Evolutionary conservation across 2,888 invertebrate species (phyloP), one percentile per base, ranked within the genome.

Genomic region (Habroteleia sp.): DNA sequence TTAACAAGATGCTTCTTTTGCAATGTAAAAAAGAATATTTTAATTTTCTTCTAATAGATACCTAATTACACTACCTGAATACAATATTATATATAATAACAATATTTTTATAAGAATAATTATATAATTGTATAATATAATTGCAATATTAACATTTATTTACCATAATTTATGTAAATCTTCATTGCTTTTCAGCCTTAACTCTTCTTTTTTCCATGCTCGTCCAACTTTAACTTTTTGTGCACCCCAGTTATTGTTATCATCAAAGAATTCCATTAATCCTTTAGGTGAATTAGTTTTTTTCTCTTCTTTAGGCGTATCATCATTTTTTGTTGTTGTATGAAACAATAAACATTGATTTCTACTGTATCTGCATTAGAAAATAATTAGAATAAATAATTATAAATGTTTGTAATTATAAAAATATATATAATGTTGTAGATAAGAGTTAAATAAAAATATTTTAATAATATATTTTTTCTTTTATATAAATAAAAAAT

Each of bases 141-240:
- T n/a, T n/a, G n/a, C n/a, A n/a, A n/a, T n/a, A n/a, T n/a, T n/a
- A n/a, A n/a, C n/a, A n/a, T n/a, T n/a, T n/a, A n/a, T 84, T 84
- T 91, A 98, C 99, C 99, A 99, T 68, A 99, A 89, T 90, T 99
- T 98, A 87, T 99, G 99, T 63, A 99, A 91, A 89, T 99, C 99
- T 46, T 93, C 91, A 87, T 98, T 99, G 41, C 97, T 97, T 89
- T 99, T 99, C 42, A 98, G 92, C 83, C 99, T 91, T 11, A 99
- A 90, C 88, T 99, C 99, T 77, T 97, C 97, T 60, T 91, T 88
- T 74, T 90, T 93, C 98, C 98, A 98, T 3, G 95, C 91, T 81
- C 97, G 91, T 1, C 97, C 97, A 50, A 93, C 92, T 90, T 92
- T 93, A 4, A 97, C 92, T 85, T 93, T 92, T 20, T 89, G 89